Evolutionary conservation across 2,888 invertebrate species (phyloP), one percentile per base, ranked within the genome.

Genomic region (Ophion ventricosus): DNA sequence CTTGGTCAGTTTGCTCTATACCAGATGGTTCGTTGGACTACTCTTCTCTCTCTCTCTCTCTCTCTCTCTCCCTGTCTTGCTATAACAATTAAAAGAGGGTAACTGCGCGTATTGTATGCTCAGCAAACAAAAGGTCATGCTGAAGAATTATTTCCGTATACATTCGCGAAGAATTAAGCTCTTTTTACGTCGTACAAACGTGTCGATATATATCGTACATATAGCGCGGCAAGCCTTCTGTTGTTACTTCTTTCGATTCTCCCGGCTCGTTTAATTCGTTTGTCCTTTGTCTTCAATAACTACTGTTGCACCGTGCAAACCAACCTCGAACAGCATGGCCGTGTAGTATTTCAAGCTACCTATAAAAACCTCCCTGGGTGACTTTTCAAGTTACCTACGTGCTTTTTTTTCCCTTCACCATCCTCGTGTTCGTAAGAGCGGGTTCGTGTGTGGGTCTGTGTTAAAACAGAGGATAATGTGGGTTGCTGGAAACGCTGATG

Each of bases 401-500:
- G 59, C 17, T 29, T 57, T 57, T 72, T 43, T 59, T 69, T 43
- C 54, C 14, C 10, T 59, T 66, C 17, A n/a, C 11, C 64, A 35
- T 61, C 11, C 57, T 83, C 80, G 82, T 80, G 25, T 66, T 79
- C 25, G 57, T 78, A 49, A 83, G 82, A 82, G 86, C 87, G 40
- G 26, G 35, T 81, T 26, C 69, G 29, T 79, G 74, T 75, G 64
- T 83, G 88, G 89, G 91, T 90, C 90, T 90, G 67, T 77, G 70
- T 74, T 76, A 81, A 85, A 73, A 81, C 89, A 87, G 91, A 87
- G 87, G 89, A 88, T 90, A 90, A 90, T 89, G 90, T 91, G 91
- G 90, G 90, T 91, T 91, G 91, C 89, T 89, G 89, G 89, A 88
- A 88, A 89, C 91, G 85, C 91, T 93, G 93, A 93, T 93, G 93